Evolutionary conservation across 2,113 vertebrate species (phyloP).

Genomic region (Manacus vitellinus): DNA sequence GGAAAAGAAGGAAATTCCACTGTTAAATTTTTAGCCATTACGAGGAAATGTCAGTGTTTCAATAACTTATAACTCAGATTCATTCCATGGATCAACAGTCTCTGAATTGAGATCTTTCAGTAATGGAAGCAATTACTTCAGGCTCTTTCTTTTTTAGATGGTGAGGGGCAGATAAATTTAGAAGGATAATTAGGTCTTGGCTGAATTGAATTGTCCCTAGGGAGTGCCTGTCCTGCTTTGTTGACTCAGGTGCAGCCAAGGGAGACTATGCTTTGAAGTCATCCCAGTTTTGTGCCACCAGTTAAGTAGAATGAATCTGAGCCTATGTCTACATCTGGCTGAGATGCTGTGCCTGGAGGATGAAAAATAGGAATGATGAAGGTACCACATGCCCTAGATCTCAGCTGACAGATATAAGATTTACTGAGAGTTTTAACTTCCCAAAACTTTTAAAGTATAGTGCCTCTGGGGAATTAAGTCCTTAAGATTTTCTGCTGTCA

Average conservation of each 20-base stretch:
- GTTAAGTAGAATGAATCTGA: neutral
- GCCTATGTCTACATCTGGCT: neutral
- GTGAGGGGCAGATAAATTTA: neutral
- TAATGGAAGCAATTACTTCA: neutral
- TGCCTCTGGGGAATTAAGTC: neutral
- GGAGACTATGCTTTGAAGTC: neutral
- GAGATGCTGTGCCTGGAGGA: neutral
- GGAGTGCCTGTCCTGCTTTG: neutral
- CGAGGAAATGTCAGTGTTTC: neutral
- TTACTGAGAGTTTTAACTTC: neutral
- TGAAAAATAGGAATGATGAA: neutral
- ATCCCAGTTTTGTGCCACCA: neutral
- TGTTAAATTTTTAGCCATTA: neutral
- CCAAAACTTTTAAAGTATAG: neutral
- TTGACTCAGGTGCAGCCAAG: neutral
- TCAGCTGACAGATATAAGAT: neutral
- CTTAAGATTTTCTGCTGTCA: neutral
- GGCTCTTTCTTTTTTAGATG: neutral
- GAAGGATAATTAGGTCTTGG: neutral
- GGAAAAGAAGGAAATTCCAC: neutral
- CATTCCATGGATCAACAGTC: neutral
- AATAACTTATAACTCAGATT: neutral
- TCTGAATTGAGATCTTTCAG: neutral
- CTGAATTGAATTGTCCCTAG: neutral
- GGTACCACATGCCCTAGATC: neutral